phyloP scores from a whole-genome alignment of 2,888 invertebrate species.

The Hypomecis atomaria region DNA sequence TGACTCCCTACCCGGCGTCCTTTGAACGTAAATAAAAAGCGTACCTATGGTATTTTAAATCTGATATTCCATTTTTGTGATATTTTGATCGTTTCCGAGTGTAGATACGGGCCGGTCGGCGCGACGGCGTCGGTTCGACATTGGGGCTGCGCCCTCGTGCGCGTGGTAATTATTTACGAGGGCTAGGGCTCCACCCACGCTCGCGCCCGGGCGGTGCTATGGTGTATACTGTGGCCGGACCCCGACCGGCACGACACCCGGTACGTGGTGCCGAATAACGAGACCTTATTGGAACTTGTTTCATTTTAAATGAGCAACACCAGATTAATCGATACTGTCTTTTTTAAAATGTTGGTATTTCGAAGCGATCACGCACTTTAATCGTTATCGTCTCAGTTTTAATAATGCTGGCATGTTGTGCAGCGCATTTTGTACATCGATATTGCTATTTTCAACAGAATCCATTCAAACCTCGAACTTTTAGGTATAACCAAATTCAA shows the following conservation, averaged over 20 bases:
- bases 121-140: constrained; percentile 44
- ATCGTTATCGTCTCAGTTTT: too few relatives aligned
- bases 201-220: constrained; percentile 13
- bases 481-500: not conserved
- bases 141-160: constrained; percentile 64
- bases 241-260: constrained; percentile 39
- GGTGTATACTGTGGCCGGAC: constrained; percentile 33
- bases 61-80: constrained; percentile 2
- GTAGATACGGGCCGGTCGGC: constrained; percentile 35
- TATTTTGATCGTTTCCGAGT: constrained; percentile 32
- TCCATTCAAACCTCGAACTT: not conserved
- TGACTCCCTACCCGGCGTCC: too few relatives aligned
- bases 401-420: not conserved
- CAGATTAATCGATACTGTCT: constrained; percentile 8
- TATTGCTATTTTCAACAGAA: not conserved
- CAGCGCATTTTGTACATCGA: not conserved
- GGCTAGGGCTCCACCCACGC: constrained; percentile 67
- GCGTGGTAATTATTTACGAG: constrained; percentile 78
- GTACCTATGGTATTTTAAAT: too few relatives aligned
- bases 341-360: not conserved
- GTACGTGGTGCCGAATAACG: constrained; percentile 13
- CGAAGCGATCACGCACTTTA: not conserved
- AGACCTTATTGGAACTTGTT: constrained; percentile 13
- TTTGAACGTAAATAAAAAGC: too few relatives aligned
- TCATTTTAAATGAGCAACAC: constrained; percentile 18